Conservation (phyloP, 2,888 invertebrate genomes). For the Andrena chrysosceles region DNA sequence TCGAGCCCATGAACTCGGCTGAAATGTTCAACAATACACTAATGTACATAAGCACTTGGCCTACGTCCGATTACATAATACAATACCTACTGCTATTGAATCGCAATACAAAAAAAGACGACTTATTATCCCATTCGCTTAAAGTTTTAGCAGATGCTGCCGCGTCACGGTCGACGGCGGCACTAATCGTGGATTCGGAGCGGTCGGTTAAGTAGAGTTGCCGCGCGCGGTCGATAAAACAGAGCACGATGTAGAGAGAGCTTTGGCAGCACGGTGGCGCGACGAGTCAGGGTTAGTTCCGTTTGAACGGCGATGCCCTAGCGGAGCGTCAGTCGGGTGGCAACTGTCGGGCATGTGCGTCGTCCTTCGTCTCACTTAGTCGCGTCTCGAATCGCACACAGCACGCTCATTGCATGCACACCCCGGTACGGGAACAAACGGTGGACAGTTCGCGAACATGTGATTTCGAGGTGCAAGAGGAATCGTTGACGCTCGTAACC, state of each 20-base stretch:
- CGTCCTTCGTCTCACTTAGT: conserved; percentile 44
- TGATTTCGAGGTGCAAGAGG: conserved; percentile 72
- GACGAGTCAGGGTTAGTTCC: conserved; percentile 54
- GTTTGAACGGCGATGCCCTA: conserved; percentile 58
- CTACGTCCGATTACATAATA: too few relatives aligned
- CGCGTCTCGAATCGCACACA: conserved; percentile 49
- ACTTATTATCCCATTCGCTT: background rate
- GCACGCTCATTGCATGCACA: conserved; percentile 56
- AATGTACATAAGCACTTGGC: too few relatives aligned
- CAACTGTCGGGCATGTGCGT: conserved; percentile 79
- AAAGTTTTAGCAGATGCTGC: conserved; percentile 31
- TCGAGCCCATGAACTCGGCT: too few relatives aligned
- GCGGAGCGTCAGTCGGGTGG: conserved; percentile 81
- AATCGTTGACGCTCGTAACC: conserved; percentile 41
- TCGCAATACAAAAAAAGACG: background rate
- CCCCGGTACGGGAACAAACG: conserved; percentile 53
- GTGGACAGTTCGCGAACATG: conserved; percentile 73
- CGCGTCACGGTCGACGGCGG: fast-evolving
- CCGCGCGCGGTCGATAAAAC: conserved; percentile 7
- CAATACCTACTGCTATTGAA: background rate
- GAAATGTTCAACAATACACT: too few relatives aligned
- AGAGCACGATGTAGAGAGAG: background rate
- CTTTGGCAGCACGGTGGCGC: conserved; percentile 48
- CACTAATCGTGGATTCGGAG: too few relatives aligned
- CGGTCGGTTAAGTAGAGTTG: background rate